A percentile compares a stretch with the other conserved stretches of the same genome.
Conservation (phyloP, 2,113 vertebrate species). For the Geococcyx californianus region DNA sequence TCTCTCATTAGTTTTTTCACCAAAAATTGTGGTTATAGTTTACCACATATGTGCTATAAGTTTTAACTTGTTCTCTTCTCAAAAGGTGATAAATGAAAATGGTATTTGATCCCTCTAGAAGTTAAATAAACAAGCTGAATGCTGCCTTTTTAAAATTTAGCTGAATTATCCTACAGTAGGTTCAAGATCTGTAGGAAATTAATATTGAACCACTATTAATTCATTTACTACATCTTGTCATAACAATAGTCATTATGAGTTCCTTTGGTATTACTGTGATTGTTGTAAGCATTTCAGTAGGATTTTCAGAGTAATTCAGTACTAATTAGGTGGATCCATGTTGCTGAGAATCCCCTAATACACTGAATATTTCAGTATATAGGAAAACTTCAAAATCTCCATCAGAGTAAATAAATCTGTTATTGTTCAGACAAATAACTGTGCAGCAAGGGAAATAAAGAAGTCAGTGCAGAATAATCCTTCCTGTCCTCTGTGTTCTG, state of each 20-base stretch:
- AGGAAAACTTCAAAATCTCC: background rate
- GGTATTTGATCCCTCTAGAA: background rate
- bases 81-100: background rate
- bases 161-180: background rate
- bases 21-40: background rate
- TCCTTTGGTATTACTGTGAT: background rate
- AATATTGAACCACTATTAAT: background rate
- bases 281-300: background rate
- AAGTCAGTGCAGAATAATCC: background rate
- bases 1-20: background rate
- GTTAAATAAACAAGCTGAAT: background rate
- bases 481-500: background rate
- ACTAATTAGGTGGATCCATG: background rate
- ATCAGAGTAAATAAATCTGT: background rate
- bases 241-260: background rate
- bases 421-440: background rate
- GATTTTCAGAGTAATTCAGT: slow-evolving; percentile 10
- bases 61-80: background rate
- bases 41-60: accelerated
- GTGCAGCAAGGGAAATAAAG: background rate
- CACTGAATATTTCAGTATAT: background rate
- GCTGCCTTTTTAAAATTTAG: background rate
- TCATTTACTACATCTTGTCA: background rate
- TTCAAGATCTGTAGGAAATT: background rate
- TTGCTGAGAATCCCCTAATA: background rate